phyloP scores from a whole-genome alignment of 2,888 invertebrate species.

The Campoplex nolae region DNA sequence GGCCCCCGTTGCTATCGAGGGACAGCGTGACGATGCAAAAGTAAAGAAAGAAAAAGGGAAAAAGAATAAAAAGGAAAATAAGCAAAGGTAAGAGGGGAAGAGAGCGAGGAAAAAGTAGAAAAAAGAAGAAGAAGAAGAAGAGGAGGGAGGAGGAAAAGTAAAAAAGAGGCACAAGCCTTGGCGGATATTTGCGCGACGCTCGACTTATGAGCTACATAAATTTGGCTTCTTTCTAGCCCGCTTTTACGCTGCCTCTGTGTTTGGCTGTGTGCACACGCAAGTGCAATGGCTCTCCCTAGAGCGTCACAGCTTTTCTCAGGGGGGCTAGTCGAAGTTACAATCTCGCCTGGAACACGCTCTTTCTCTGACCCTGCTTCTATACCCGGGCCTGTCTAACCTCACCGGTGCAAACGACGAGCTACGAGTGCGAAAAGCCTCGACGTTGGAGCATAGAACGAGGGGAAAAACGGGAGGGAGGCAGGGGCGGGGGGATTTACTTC shows the following conservation, averaged over 20 bases:
- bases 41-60: conserved; percentile 22
- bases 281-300: conserved; percentile 45
- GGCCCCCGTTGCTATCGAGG: conserved; percentile 61
- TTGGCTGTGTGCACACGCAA: background rate
- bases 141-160: conserved; percentile 17
- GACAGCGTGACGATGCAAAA: conserved; percentile 61
- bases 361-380: background rate
- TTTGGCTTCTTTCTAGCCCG: conserved; percentile 65
- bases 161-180: conserved; percentile 29
- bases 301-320: conserved; percentile 49
- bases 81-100: conserved; percentile 4
- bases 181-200: conserved; percentile 68
- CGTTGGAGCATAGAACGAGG: background rate
- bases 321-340: conserved; percentile 60
- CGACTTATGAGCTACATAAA: conserved; percentile 72
- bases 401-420: conserved; percentile 53
- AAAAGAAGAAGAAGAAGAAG: background rate
- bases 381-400: conserved; percentile 1
- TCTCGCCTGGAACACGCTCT: conserved; percentile 54
- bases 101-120: background rate
- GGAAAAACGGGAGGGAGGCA: background rate
- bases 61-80: conserved; percentile 12
- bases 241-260: conserved; percentile 25
- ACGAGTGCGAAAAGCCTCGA: conserved; percentile 46
- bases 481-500: background rate